Conservation (phyloP, 2,113 vertebrate genomes). For the Mixornis gularis region DNA sequence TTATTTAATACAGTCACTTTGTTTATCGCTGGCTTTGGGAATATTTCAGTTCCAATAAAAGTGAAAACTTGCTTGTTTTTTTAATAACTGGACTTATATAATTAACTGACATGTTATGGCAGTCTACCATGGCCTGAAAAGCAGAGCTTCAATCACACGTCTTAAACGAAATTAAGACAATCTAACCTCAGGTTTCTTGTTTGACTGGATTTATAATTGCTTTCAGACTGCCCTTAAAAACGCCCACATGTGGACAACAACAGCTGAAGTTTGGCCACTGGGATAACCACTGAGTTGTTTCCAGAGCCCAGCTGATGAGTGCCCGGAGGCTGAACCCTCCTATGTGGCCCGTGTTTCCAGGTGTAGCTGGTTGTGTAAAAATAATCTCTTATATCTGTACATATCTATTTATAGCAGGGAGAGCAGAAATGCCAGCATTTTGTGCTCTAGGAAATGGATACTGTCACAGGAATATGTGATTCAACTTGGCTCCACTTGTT, state of each 20-base stretch:
- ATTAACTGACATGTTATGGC: background rate
- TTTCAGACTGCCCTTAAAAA: conserved; percentile 1
- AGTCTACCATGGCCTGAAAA: background rate
- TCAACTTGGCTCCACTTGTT: background rate
- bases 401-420: background rate
- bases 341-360: background rate
- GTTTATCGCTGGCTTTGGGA: background rate
- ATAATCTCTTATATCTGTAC: background rate
- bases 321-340: background rate
- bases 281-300: background rate
- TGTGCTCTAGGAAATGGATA: background rate
- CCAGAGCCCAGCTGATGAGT: background rate
- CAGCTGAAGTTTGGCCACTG: background rate
- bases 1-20: background rate
- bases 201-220: background rate
- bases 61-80: background rate
- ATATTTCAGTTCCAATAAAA: background rate
- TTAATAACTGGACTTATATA: background rate
- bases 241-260: background rate
- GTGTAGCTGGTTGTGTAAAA: background rate
- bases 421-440: background rate
- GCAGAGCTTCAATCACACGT: background rate
- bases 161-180: background rate
- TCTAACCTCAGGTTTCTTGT: background rate
- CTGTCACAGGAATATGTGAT: background rate